Evolutionary conservation across 2,113 vertebrate genomes (phyloP).

Genomic region (Ia io): DNA sequence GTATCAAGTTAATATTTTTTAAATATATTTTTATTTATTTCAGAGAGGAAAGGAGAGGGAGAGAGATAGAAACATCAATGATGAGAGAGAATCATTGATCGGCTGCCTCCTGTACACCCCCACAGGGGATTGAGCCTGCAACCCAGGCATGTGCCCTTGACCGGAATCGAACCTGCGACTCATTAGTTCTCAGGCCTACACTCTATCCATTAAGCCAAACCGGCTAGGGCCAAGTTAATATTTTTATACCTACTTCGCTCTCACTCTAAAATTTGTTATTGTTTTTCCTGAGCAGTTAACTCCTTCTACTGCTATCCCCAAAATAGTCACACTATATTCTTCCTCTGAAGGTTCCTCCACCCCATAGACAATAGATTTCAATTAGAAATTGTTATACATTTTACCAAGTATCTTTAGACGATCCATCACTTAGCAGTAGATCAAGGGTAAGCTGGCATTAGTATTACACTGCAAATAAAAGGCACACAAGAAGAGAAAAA

Average conservation of each 20-base stretch:
- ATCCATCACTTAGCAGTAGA: not conserved
- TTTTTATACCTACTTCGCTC: not conserved
- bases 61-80: too few species aligned
- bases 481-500: not conserved
- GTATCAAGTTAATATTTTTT: not conserved
- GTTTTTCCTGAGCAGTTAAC: not conserved
- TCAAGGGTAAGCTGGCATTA: not conserved
- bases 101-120: too few species aligned
- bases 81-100: too few species aligned
- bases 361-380: not conserved
- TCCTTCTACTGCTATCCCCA: not conserved
- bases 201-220: too few species aligned
- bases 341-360: not conserved
- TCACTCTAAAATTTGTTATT: not conserved
- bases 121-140: too few species aligned
- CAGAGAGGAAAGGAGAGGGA: too few species aligned
- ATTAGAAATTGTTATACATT: not conserved
- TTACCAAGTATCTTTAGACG: not conserved
- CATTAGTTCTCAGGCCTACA: too few species aligned
- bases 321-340: not conserved
- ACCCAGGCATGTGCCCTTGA: too few species aligned
- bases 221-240: not conserved
- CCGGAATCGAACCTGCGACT: too few species aligned
- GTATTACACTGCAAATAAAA: not conserved
- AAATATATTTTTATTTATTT: too few species aligned